A percentile compares a stretch with the other conserved stretches of the same genome.
phyloP scores from a whole-genome alignment of 1,140 invertebrate genomes.

The Caerostris extrusa region DNA sequence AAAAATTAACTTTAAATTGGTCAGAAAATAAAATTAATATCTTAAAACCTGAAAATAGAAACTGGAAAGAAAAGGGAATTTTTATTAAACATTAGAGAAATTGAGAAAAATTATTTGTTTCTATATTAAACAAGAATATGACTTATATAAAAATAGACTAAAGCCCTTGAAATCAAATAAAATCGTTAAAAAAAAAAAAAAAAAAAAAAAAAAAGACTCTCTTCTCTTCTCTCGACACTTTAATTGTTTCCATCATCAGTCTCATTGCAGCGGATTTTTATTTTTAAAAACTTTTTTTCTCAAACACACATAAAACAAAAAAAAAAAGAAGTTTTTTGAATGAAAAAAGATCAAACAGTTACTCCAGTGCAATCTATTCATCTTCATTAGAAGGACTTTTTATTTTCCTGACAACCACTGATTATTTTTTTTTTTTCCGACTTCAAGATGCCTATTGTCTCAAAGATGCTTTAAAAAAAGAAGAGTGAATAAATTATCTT shows the following conservation, averaged over 20 bases:
- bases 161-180: no score
- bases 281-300: not conserved
- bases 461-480: not conserved
- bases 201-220: not conserved
- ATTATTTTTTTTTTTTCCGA: not conserved
- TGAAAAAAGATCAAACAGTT: not conserved
- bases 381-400: conserved; percentile 15
- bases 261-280: not conserved
- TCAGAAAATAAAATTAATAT: no score
- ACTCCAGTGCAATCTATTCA: not conserved
- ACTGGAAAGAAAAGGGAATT: no score
- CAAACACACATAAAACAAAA: not conserved
- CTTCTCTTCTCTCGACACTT: not conserved
- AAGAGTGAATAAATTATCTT: not conserved
- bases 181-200: not conserved
- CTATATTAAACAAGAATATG: no score
- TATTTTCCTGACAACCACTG: not conserved
- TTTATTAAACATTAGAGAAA: no score
- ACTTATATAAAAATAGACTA: no score
- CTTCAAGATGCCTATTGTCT: not conserved
- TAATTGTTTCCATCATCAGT: not conserved
- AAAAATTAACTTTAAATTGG: no score
- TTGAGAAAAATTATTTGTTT: no score
- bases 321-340: not conserved
- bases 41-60: no score